Conservation (phyloP, 1,140 invertebrate genomes). For the Penaeus chinensis region DNA sequence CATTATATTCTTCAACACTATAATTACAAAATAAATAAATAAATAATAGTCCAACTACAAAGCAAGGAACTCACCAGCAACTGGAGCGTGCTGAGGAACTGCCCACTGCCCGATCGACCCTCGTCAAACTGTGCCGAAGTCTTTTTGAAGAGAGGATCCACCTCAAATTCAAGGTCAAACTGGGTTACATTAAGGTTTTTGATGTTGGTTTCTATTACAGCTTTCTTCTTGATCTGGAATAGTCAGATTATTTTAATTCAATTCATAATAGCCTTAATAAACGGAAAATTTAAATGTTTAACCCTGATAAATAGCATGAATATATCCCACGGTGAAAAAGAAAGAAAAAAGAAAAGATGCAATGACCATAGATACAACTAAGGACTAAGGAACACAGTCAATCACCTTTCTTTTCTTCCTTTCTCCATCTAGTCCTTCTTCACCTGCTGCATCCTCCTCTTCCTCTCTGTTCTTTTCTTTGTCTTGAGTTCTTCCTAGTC, state of each 20-base stretch:
- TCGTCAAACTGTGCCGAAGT: conserved; percentile 70
- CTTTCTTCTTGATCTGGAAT: conserved; percentile 63
- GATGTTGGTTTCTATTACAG: conserved; percentile 69
- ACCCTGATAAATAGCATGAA: too few relatives aligned
- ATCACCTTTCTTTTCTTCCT: conserved; percentile 66
- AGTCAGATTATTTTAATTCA: neutral
- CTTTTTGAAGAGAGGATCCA: conserved; percentile 71
- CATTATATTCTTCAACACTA: too few relatives aligned
- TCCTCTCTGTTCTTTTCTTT: conserved; percentile 66
- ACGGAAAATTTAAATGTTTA: too few relatives aligned
- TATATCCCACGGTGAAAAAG: too few relatives aligned
- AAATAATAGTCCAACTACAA: conserved; percentile 66
- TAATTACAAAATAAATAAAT: neutral
- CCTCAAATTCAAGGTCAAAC: conserved; percentile 68
- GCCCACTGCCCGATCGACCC: conserved; percentile 67
- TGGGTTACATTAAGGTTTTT: conserved; percentile 68
- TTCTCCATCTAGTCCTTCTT: conserved; percentile 63
- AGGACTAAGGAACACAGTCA: conserved; percentile 36
- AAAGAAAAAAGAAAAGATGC: too few relatives aligned
- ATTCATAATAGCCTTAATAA: too few relatives aligned
- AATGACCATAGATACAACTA: neutral
- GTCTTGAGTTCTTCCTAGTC: conserved; percentile 70
- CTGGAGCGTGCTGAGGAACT: conserved; percentile 68
- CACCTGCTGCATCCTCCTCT: conserved; percentile 68
- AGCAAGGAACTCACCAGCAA: conserved; percentile 66